Evolutionary conservation across 2,113 vertebrate species (phyloP).

Genomic region (Chaenocephalus aceratus): DNA sequence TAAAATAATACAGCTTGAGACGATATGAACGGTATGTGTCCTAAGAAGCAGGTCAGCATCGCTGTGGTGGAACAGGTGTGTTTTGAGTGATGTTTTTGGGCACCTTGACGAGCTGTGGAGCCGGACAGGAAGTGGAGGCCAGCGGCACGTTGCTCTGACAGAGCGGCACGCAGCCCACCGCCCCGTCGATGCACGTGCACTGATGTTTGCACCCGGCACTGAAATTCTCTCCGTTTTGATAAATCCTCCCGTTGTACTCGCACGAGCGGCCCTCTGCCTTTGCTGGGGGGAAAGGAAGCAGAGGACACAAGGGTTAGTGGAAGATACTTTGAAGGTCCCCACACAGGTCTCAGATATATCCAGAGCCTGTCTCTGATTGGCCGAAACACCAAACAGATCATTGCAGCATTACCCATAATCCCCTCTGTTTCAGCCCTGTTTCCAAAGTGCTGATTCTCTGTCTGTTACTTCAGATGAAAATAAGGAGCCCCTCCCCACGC

Average conservation of each 20-base stretch:
- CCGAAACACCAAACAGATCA: too few relatives aligned
- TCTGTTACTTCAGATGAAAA: too few relatives aligned
- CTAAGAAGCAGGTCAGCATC: too few relatives aligned
- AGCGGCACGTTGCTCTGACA: constrained; percentile 84
- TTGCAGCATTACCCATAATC: too few relatives aligned
- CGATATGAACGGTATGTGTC: too few relatives aligned
- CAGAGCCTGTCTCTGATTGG: too few relatives aligned
- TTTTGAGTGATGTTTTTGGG: constrained; percentile 13
- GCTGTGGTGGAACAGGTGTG: too few relatives aligned
- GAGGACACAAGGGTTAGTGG: neutral
- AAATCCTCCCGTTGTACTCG: constrained; percentile 86
- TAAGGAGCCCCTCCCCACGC: too few relatives aligned
- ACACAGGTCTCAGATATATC: too few relatives aligned
- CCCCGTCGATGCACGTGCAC: constrained; percentile 89
- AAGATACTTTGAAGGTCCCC: neutral
- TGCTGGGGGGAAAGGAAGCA: constrained; percentile 65
- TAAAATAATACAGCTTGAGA: too few relatives aligned
- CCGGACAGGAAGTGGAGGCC: constrained; percentile 79
- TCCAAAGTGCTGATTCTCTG: too few relatives aligned
- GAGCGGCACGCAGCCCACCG: constrained; percentile 86
- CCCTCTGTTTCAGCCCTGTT: too few relatives aligned
- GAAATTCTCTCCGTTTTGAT: constrained; percentile 88
- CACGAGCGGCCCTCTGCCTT: constrained; percentile 87
- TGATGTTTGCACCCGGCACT: constrained; percentile 87
- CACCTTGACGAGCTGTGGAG: constrained; percentile 83